These are phyloP conservation scores for Ascaphus truei DNA, from an alignment of 2,113 vertebrate species.

Conservation along the genomic window DNA sequence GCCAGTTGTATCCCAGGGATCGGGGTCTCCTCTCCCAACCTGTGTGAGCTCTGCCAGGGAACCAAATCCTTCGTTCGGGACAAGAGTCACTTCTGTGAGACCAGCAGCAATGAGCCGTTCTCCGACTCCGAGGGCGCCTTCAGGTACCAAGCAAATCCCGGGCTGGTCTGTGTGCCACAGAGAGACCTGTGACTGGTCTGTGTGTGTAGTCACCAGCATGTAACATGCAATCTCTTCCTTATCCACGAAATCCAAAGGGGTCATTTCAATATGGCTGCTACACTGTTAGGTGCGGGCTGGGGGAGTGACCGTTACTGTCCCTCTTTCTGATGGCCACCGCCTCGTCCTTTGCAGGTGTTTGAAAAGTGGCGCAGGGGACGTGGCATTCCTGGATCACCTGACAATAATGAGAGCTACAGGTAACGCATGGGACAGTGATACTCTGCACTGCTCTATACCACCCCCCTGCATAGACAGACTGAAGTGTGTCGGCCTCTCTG, in stretches of 20 bases:
- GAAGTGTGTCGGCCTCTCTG: not conserved
- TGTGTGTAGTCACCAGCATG: no score
- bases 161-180: no score
- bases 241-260: no score
- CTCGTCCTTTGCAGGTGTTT: slow-evolving; percentile 68
- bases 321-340: no score
- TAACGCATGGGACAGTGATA: no score
- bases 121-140: slow-evolving; percentile 82
- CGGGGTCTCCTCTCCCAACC: slow-evolving; percentile 55
- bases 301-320: no score
- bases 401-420: slow-evolving; percentile 67
- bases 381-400: slow-evolving; percentile 84
- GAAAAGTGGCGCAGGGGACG: slow-evolving; percentile 68
- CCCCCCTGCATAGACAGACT: not conserved
- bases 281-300: no score
- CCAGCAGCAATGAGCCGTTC: slow-evolving; percentile 77
- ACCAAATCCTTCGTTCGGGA: slow-evolving; percentile 76
- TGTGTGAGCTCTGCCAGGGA: slow-evolving; percentile 78
- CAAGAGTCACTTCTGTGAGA: slow-evolving; percentile 81
- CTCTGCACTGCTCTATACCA: no score
- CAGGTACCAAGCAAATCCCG: no score
- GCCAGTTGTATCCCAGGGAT: slow-evolving; percentile 81
- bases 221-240: no score
- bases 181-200: no score
- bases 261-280: no score